Evolutionary conservation across 2,797 vertebrate genomes (phyloP).

Genomic region (Acrossocheilus wenchowensis): DNA sequence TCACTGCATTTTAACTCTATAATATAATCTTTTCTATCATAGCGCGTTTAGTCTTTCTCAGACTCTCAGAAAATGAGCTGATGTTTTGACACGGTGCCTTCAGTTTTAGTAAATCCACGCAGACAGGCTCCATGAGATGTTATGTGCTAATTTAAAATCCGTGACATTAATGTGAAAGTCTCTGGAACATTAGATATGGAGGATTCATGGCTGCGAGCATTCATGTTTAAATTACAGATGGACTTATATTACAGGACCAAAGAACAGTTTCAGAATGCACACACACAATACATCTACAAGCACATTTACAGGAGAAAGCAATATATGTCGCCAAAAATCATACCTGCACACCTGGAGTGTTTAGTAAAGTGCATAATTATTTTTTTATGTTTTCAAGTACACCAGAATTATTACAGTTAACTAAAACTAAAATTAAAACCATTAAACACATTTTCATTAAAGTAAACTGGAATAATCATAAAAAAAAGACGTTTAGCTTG

Average conservation of each 20-base stretch:
- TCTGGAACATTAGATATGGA: conserved; percentile 58
- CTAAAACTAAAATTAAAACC: not conserved
- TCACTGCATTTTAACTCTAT: not conserved
- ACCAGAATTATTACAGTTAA: not conserved
- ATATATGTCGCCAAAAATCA: not conserved
- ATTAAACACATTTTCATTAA: not conserved
- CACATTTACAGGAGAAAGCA: not conserved
- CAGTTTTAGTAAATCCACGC: conserved; percentile 18
- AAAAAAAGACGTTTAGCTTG: no score
- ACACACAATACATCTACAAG: not conserved
- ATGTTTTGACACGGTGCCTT: conserved; percentile 45
- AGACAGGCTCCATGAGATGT: conserved; percentile 12
- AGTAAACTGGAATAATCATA: not conserved
- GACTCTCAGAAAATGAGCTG: conserved; percentile 26
- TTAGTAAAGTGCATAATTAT: not conserved
- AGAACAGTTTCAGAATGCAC: conserved; percentile 43
- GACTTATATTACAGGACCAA: conserved; percentile 67
- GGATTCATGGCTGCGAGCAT: conserved; percentile 55
- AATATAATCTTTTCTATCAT: not conserved
- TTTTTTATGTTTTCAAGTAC: not conserved
- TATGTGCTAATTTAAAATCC: conserved; percentile 55
- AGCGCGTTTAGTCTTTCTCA: not conserved
- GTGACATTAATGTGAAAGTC: conserved; percentile 52
- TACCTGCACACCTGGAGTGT: not conserved
- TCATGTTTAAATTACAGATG: conserved; percentile 64